Base-by-base conservation (phyloP, 2,113 vertebrate genomes). In the Ptychochromis oligacanthus region DNA sequence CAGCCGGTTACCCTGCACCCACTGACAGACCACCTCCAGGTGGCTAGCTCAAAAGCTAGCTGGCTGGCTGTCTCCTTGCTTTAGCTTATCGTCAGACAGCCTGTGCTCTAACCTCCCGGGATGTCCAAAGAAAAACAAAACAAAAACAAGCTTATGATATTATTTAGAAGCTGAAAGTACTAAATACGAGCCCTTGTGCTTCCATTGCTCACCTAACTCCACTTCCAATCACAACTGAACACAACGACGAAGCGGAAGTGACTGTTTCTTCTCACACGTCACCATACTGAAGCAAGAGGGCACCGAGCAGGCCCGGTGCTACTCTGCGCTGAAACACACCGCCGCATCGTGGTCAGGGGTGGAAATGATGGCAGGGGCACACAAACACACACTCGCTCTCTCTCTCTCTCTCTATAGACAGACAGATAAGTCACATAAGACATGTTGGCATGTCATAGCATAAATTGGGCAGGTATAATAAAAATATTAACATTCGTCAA, bases 241-340 rank as follows among this genome's bases (percentile, higher is more conserved):
- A 96, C 92, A 89, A 20, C 36, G 4, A 18, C 64, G 59, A 95
- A 20, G 83, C 94, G 96, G 96, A 96, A 95, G 91, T 89, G 38
- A 9, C n/a, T 1, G 7, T 1, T 26, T 15, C 2, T 65, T 56
- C 31, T 55, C 57, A 92, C 95, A 95, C 96, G 84, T 96, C 96
- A 96, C 93, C 96, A 93, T 74, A 85, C 7, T n/a, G 11, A 78
- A 13, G 1, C 74, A 87, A 86, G 82, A 90, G 57, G 56, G 15
- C 22, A 56, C 56, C 18, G 34, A 5, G 43, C 9, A 7, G 62
- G 46, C 1, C 43, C 2, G 13, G 13, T 7, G 10, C 11, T 3
- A 15, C 18, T 22, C 18, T 24, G 4, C 26, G 54, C 28, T 4
- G 9, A n/a, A 15, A 31, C 14, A 3, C 62, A 82, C 78, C 40